phyloP scores from a whole-genome alignment of 2,113 vertebrate species.

The Sinocyclocheilus anshuiensis region DNA sequence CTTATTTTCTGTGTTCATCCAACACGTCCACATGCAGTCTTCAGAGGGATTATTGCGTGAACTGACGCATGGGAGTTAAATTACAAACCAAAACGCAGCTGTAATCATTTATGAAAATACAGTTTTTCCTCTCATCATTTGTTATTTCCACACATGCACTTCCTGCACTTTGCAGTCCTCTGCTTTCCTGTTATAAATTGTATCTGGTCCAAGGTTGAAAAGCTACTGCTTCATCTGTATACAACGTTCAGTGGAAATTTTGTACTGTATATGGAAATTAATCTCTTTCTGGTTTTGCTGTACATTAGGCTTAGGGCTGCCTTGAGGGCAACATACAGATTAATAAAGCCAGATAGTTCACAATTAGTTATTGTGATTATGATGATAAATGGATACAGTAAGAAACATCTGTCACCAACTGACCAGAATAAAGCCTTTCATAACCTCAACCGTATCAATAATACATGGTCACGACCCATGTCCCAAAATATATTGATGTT shows the following conservation, averaged over 20 bases:
- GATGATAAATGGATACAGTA: constrained; percentile 36
- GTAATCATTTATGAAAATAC: constrained; percentile 24
- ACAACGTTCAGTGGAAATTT: neutral
- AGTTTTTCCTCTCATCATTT: constrained; percentile 31
- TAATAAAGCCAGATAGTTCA: constrained; percentile 29
- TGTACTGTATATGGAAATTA: neutral
- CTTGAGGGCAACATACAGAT: neutral
- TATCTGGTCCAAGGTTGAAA: constrained; percentile 18
- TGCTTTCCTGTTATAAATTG: constrained; percentile 33
- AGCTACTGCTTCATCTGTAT: constrained; percentile 4
- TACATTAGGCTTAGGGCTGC: neutral
- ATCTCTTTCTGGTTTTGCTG: neutral
- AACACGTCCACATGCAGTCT: neutral
- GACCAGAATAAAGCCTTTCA: constrained; percentile 39
- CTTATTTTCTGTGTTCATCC: neutral
- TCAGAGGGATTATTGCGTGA: neutral
- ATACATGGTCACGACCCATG: constrained; percentile 10
- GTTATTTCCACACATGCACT: constrained; percentile 40
- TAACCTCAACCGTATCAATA: constrained; percentile 27
- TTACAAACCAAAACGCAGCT: constrained; percentile 8
- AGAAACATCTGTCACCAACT: constrained; percentile 45
- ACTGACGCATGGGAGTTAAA: constrained; percentile 17
- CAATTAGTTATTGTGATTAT: constrained; percentile 41
- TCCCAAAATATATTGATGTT: constrained; percentile 55
- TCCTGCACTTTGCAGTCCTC: constrained; percentile 35